phyloP scores from a whole-genome alignment of 2,888 invertebrate genomes.

The Microctonus brassicae region DNA sequence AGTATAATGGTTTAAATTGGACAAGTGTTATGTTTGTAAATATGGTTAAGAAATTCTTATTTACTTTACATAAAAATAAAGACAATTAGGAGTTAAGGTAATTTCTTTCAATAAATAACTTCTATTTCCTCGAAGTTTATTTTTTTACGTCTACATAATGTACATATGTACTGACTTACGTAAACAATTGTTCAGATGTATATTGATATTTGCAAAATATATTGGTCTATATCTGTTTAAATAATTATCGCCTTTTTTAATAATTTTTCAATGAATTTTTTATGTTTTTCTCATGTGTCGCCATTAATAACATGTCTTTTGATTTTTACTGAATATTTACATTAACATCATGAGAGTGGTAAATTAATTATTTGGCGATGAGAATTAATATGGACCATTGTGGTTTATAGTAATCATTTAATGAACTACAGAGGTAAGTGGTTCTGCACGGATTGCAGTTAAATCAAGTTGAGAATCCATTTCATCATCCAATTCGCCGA shows the following conservation, averaged over 20 bases:
- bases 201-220: conserved; percentile 33
- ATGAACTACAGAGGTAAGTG: conserved; percentile 85
- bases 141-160: conserved; percentile 46
- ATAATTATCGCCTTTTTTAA: background rate
- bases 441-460: conserved; percentile 85
- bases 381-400: conserved; percentile 19
- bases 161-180: conserved; percentile 20
- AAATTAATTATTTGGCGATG: conserved; percentile 1
- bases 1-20: background rate
- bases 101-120: conserved; percentile 39
- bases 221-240: conserved; percentile 25
- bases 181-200: conserved; percentile 15
- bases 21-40: conserved; percentile 16
- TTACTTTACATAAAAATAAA: conserved; percentile 28
- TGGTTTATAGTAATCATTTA: conserved; percentile 65
- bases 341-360: background rate
- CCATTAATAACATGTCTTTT: background rate
- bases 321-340: background rate
- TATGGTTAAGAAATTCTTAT: background rate
- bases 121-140: conserved; percentile 39
- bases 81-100: conserved; percentile 30
- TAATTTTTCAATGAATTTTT: conserved; percentile 3
- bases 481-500: conserved; percentile 87
- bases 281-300: background rate
- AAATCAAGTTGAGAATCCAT: conserved; percentile 86